phyloP scores from a whole-genome alignment of 2,797 vertebrate genomes.

The Peromyscus attwateri region DNA sequence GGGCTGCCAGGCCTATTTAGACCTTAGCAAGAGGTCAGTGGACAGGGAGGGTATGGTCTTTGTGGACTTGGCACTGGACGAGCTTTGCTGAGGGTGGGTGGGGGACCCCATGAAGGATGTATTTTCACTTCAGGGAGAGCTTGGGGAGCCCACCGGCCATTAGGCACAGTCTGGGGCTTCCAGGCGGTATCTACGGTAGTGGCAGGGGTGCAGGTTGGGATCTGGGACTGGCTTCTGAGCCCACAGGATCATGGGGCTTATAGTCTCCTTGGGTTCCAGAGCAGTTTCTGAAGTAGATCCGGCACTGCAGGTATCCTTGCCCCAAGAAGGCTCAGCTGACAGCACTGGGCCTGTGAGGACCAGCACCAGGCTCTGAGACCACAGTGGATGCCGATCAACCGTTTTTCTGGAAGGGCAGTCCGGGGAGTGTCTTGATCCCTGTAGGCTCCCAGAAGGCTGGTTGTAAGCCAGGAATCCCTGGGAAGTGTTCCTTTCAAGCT shows the following conservation, averaged over 20 bases:
- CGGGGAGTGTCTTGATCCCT: constrained; percentile 58
- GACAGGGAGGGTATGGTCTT: neutral
- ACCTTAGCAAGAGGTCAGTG: neutral
- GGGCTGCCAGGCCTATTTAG: neutral
- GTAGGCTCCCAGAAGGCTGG: constrained; percentile 15
- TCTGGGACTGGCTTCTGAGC: neutral
- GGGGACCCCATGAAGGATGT: neutral
- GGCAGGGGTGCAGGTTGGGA: neutral
- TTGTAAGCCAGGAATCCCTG: constrained; percentile 51
- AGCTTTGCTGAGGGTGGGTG: neutral
- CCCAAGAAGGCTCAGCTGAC: neutral
- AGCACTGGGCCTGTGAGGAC: neutral
- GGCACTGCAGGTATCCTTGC: neutral
- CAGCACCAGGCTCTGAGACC: neutral
- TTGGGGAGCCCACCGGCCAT: neutral
- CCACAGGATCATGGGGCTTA: neutral
- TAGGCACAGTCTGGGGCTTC: neutral
- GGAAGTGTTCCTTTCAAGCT: constrained; percentile 76
- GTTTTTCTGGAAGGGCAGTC: neutral
- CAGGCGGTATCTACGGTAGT: neutral
- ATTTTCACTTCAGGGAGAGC: neutral
- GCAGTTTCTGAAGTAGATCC: neutral
- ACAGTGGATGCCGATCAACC: neutral
- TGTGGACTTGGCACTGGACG: neutral
- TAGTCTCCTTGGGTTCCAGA: neutral